Percentiles rank a stretch among this genome's conserved stretches.
Conservation (phyloP, 2,797 vertebrate species). For the Hafferia zeledoni region DNA sequence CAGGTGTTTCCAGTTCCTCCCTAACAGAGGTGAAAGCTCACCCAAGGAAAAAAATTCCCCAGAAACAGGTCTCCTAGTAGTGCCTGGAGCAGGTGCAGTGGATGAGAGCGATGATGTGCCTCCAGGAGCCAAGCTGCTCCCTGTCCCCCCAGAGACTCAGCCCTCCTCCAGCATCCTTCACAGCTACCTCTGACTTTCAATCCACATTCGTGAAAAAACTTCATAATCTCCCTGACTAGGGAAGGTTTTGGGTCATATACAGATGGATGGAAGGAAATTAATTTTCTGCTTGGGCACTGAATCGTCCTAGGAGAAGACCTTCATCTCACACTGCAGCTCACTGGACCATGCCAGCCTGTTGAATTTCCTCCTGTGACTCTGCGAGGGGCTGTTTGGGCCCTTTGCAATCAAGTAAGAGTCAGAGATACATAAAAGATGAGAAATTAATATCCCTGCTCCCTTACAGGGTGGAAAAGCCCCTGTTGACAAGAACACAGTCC, state of each 20-base stretch:
- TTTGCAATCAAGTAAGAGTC: not conserved
- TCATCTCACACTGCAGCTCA: conserved; percentile 31
- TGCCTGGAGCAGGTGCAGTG: not conserved
- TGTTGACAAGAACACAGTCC: not conserved
- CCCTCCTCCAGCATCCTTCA: conserved; percentile 16
- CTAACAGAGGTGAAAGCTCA: not conserved
- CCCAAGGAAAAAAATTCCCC: not conserved
- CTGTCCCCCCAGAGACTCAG: not conserved
- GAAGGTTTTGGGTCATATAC: conserved; percentile 51
- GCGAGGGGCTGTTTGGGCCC: not conserved
- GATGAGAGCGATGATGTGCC: not conserved
- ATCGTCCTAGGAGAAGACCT: conserved; percentile 58
- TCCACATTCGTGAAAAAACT: not conserved
- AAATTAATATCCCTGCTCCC: not conserved
- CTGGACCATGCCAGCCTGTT: conserved; percentile 43
- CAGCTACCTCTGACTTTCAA: conserved; percentile 33
- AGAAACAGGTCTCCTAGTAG: not conserved
- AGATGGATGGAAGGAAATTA: conserved; percentile 58
- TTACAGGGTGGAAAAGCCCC: not conserved
- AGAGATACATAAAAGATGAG: conserved; percentile 12
- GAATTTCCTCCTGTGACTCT: conserved; percentile 1
- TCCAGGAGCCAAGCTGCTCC: not conserved
- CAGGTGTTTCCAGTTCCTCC: not conserved
- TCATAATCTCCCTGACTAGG: not conserved
- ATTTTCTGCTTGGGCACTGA: conserved; percentile 67